A percentile compares a stretch with the other conserved stretches of the same genome.
These are phyloP conservation scores for Speoplatyrhinus poulsoni DNA, from an alignment of 2,113 vertebrate species.

Conservation along the genomic window DNA sequence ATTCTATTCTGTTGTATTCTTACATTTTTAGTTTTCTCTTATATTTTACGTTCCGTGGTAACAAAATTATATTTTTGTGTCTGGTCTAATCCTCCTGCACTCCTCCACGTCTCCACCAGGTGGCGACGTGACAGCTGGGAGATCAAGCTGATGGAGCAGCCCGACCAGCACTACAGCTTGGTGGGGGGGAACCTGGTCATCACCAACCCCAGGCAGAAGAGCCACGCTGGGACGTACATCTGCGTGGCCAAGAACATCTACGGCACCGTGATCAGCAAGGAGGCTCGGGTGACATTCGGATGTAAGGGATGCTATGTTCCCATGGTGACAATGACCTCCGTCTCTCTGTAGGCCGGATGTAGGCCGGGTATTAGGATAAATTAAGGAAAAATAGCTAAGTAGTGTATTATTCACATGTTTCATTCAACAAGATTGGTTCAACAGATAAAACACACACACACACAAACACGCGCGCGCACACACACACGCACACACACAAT, in stretches of 20 bases:
- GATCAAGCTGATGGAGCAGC: conserved; percentile 87
- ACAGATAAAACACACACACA: too few relatives aligned
- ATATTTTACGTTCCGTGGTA: neutral
- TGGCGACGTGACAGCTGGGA: conserved; percentile 95
- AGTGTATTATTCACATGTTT: too few relatives aligned
- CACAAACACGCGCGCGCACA: too few relatives aligned
- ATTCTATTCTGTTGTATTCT: neutral
- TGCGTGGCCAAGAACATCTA: conserved; percentile 91
- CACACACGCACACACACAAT: neutral
- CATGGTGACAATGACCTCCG: neutral
- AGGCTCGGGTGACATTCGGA: conserved; percentile 92
- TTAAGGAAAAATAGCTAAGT: too few relatives aligned
- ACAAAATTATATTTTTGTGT: neutral
- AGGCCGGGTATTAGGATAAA: too few relatives aligned
- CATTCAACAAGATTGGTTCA: too few relatives aligned
- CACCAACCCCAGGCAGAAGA: conserved; percentile 88
- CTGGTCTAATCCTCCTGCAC: neutral
- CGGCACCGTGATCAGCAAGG: conserved; percentile 91
- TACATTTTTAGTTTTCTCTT: neutral
- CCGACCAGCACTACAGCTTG: conserved; percentile 89
- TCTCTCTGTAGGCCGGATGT: neutral
- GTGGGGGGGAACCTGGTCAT: conserved; percentile 95
- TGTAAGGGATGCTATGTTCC: conserved; percentile 80
- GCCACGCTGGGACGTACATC: conserved; percentile 87
- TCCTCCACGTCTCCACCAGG: conserved; percentile 61